Base-by-base conservation (phyloP, 1,140 invertebrate genomes). In the Oncopodura yosiiana region DNA sequence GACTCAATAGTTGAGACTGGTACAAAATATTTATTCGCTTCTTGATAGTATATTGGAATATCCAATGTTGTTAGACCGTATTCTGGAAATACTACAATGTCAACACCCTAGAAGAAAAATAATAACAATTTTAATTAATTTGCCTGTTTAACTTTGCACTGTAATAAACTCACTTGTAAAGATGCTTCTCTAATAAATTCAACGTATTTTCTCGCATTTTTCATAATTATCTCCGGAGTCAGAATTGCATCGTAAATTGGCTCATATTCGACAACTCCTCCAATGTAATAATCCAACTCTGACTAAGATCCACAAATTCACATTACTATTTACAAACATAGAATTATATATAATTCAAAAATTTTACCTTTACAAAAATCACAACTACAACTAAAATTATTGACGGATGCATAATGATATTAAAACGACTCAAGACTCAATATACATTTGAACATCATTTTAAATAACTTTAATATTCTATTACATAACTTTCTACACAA, bases 61-160 rank as follows among this genome's bases (percentile, higher is more conserved):
- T 38, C 34, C 8, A 64, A 26, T 1, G 68, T 66, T 12, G 73
- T 75, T 5, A 83, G 61, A 6, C 79, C 80, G 64, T 77, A 73
- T 69, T 92, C 88, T 0, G 88, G 87, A 66, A 91, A 91, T 2
- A 91, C 83, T 3, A 92, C 74, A 14, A 93, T 86, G 57, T 91
- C 81, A 0, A 76, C 78, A 46, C 73, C 69, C 81, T 86, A 54
- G 24, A 68, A 63, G 29, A 68, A 65, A 39, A 57, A n/a, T n/a
- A n/a, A n/a, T n/a, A n/a, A n/a, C n/a, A n/a, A n/a, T n/a, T n/a
- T n/a, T n/a, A n/a, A n/a, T n/a, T n/a, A n/a, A n/a, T n/a, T n/a
- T n/a, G n/a, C n/a, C n/a, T n/a, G n/a, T n/a, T n/a, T n/a, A n/a
- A n/a, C n/a, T n/a, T n/a, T n/a, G n/a, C n/a, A n/a, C n/a, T n/a